Evolutionary conservation across 2,113 vertebrate genomes (phyloP).

Genomic region (Pandion haliaetus): DNA sequence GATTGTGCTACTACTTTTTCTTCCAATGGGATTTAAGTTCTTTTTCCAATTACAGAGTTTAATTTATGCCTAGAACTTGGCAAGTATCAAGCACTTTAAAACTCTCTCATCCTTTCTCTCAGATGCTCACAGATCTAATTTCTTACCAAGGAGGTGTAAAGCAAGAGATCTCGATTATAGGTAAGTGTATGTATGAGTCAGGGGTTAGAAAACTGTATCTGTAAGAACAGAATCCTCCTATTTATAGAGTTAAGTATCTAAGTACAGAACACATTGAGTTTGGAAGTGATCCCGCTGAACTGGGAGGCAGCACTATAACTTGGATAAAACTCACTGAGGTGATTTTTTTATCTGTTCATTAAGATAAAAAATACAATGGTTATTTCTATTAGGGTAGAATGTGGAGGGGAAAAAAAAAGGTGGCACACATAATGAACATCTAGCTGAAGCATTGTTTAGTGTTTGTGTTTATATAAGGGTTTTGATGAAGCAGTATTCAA

Average conservation of each 20-base stretch:
- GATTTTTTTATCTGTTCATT: neutral
- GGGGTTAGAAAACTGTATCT: neutral
- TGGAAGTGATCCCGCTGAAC: neutral
- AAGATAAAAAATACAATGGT: neutral
- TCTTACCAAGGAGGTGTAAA: neutral
- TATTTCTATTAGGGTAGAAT: neutral
- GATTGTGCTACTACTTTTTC: neutral
- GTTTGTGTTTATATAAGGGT: neutral
- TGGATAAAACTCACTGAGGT: neutral
- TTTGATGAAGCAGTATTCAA: neutral
- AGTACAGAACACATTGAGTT: neutral
- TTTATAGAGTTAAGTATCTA: neutral
- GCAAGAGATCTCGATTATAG: neutral
- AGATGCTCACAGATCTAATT: neutral
- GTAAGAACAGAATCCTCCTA: neutral
- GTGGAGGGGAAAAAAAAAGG: fast-evolving
- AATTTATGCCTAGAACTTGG: neutral
- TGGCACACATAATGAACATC: neutral
- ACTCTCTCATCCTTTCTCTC: neutral
- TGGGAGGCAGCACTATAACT: neutral
- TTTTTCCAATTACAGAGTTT: neutral
- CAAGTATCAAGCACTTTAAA: neutral
- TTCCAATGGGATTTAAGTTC: neutral
- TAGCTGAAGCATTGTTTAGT: neutral
- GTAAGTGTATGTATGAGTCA: neutral